Base-by-base conservation (phyloP, 1,140 invertebrate species). In the Plectus sambesii region DNA sequence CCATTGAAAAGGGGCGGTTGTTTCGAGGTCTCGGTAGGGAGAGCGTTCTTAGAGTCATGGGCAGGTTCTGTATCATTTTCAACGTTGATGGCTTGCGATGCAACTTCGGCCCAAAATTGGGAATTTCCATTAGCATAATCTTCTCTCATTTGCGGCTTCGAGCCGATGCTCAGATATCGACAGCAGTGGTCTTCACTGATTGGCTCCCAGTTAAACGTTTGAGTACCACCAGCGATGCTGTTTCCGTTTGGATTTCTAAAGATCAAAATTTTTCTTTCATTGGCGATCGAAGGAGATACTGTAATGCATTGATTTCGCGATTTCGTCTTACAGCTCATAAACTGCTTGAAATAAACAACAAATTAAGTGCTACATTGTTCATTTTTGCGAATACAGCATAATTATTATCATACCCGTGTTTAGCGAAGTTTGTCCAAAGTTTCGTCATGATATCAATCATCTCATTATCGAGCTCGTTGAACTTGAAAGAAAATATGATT, bases 361-460 rank as follows among this genome's bases (percentile, higher is more conserved):
- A n/a, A n/a, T n/a, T n/a, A n/a, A n/a, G n/a, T n/a, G n/a, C n/a
- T n/a, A n/a, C n/a, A n/a, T n/a, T n/a, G n/a, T n/a, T n/a, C n/a
- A n/a, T n/a, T n/a, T 40, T 40, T 5, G 5, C 19, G 26, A 17
- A 27, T 22, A 42, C 41, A 25, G 8, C 38, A 5, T 40, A 39
- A 39, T 5, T 39, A 39, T 22, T 12, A 39, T 39, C 38, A 5
- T n/a, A 39, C 38, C 38, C 38, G 38, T 5, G 5, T 42, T 42
- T 42, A 30, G 41, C 41, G 20, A 42, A 42, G 19, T 17, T 12
- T 8, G 41, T 42, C 41, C 41, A 42, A 15, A 27, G 36, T 5
- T 25, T 27, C 15, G 41, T 42, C 41, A 42, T 42, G 17, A 42
- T 42, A 15, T 42, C 41, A 6, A 42, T 23, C 41, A 42, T 42